Percentiles rank a stretch among this genome's conserved stretches.
phyloP scores from a whole-genome alignment of 2,797 vertebrate species.

The Clarias pachynema region DNA sequence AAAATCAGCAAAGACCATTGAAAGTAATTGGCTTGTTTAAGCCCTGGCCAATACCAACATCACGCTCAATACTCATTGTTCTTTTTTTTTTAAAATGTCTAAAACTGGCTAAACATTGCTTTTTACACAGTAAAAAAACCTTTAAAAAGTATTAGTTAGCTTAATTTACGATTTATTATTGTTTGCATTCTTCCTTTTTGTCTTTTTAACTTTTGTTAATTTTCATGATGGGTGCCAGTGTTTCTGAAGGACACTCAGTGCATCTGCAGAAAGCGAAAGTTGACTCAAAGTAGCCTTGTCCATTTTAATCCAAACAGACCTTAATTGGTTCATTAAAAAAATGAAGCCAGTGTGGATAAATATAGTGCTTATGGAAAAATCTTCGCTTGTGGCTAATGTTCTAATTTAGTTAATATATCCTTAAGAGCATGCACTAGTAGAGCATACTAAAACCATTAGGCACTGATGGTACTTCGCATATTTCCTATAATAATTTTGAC shows the following conservation, averaged over 20 bases:
- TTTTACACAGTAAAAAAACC: no score
- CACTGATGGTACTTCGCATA: not conserved
- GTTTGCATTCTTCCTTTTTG: not conserved
- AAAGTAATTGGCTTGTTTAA: no score
- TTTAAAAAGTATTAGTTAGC: not conserved
- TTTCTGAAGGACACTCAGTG: not conserved
- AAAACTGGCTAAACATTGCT: no score
- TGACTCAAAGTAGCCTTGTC: not conserved
- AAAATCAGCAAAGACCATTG: no score
- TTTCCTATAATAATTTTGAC: conserved; percentile 8
- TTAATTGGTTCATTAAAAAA: conserved; percentile 25
- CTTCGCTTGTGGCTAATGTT: conserved; percentile 12
- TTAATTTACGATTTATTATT: not conserved
- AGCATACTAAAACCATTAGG: conserved; percentile 8
- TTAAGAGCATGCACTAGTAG: conserved; percentile 8
- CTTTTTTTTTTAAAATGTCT: no score
- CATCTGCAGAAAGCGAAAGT: not conserved
- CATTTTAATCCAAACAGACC: not conserved
- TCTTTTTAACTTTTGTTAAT: no score
- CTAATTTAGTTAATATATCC: conserved; percentile 17
- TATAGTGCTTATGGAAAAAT: conserved; percentile 10
- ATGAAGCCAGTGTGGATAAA: conserved; percentile 1
- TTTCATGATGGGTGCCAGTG: not conserved
- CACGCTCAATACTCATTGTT: no score
- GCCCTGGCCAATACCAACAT: no score